Conservation (phyloP, 64 coral and sea anemone species). For the Pocillopora verrucosa region DNA sequence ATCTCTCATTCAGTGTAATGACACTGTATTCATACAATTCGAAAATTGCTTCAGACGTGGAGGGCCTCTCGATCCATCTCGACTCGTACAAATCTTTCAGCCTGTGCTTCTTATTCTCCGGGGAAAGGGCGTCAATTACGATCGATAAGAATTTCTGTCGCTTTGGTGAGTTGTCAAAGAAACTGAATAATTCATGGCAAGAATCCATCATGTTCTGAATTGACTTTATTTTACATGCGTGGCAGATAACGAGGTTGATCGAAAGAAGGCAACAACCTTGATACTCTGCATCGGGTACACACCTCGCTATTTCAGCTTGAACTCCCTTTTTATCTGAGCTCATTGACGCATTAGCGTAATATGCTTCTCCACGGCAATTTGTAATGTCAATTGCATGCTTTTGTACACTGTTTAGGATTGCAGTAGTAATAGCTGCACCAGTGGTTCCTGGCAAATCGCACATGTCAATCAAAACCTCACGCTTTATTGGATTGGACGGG, state of each 20-base stretch:
- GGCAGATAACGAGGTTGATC: constrained; percentile 94
- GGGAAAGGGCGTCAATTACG: constrained; percentile 95
- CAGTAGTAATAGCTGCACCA: constrained; percentile 90
- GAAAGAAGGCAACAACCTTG: constrained; percentile 97
- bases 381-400: constrained; percentile 88
- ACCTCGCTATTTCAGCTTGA: constrained; percentile 90
- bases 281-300: constrained; percentile 96
- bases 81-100: constrained; percentile 93
- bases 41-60: constrained; percentile 89
- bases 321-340: constrained; percentile 96
- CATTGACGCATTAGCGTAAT: constrained; percentile 94
- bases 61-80: constrained; percentile 88
- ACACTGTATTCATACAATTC: constrained; percentile 92
- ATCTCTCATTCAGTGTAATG: constrained; percentile 93
- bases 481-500: constrained; percentile 87
- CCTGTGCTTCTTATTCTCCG: constrained; percentile 93
- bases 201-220: constrained; percentile 98
- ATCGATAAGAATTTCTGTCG: constrained; percentile 95
- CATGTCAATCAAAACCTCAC: constrained; percentile 91
- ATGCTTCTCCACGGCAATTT: constrained; percentile 96
- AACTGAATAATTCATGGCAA: constrained; percentile 95
- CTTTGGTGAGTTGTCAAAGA: constrained; percentile 95
- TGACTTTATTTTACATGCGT: constrained; percentile 97
- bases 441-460: constrained; percentile 93
- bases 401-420: constrained; percentile 91